Percentiles rank a stretch among this genome's conserved stretches.
These are phyloP conservation scores for Argentina silus DNA, from an alignment of 2,797 vertebrate species.

Conservation along the genomic window DNA sequence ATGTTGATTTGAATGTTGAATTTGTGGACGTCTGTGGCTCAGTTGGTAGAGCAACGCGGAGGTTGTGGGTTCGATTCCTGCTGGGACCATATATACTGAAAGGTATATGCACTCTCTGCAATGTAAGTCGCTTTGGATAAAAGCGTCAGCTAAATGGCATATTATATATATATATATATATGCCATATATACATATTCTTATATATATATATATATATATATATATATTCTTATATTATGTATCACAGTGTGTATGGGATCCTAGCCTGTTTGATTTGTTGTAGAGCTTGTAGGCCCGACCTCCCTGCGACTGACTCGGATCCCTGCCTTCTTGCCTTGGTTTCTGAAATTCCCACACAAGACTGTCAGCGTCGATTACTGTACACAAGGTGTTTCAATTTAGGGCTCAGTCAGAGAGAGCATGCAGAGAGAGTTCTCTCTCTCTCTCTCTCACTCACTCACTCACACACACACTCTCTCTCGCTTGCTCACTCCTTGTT, in stretches of 20 bases:
- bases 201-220: no score
- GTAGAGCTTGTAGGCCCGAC: background rate
- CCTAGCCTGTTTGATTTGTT: background rate
- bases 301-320: background rate
- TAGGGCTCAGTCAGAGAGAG: conserved; percentile 18
- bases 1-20: no score
- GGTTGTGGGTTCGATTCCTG: background rate
- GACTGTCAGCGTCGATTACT: conserved; percentile 45
- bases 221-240: no score
- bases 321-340: background rate
- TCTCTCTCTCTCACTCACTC: background rate
- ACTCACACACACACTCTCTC: conserved; percentile 15
- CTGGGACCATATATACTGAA: background rate
- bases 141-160: no score
- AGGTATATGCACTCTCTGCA: no score
- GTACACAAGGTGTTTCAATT: conserved; percentile 33
- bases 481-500: conserved; percentile 23
- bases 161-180: no score
- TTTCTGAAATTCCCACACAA: conserved; percentile 11
- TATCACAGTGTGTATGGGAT: no score
- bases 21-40: background rate
- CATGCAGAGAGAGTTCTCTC: background rate
- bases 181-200: no score
- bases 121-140: no score
- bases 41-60: background rate